Conservation (phyloP, 2,888 invertebrate genomes). For the Schizotus pectinicornis region DNA sequence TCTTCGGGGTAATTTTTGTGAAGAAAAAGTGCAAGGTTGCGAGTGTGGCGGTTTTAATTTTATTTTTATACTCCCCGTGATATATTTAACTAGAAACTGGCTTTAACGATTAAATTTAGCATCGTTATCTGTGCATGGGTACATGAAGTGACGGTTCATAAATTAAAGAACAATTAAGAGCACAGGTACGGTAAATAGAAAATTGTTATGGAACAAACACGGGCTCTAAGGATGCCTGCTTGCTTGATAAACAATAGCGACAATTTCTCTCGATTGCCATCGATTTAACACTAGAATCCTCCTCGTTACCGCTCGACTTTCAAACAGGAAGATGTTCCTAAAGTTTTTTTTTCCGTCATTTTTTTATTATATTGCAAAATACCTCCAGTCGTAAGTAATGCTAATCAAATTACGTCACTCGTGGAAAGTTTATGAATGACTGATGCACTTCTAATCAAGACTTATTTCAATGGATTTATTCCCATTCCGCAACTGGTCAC, state of each 20-base stretch:
- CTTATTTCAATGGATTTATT: no score
- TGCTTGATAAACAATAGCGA: no score
- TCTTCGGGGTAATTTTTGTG: neutral
- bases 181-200: slow-evolving; percentile 13
- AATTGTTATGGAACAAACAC: no score
- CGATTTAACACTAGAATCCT: no score
- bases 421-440: slow-evolving; percentile 11
- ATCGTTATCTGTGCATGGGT: slow-evolving; percentile 20
- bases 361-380: neutral
- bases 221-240: no score
- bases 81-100: slow-evolving; percentile 4
- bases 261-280: no score
- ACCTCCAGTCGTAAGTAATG: slow-evolving; percentile 12
- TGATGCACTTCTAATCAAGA: neutral
- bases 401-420: slow-evolving; percentile 13
- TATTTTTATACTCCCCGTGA: slow-evolving; percentile 3
- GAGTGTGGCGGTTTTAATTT: neutral
- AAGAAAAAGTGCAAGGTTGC: no score
- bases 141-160: slow-evolving; percentile 16
- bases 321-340: no score
- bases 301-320: no score
- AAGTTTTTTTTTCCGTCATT: no score
- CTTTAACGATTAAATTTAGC: slow-evolving; percentile 21
- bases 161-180: slow-evolving; percentile 18
- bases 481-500: no score